Evolutionary conservation across 2,888 invertebrate genomes (phyloP), one percentile per base, ranked within the genome.

Genomic region (Agrotis exclamationis): DNA sequence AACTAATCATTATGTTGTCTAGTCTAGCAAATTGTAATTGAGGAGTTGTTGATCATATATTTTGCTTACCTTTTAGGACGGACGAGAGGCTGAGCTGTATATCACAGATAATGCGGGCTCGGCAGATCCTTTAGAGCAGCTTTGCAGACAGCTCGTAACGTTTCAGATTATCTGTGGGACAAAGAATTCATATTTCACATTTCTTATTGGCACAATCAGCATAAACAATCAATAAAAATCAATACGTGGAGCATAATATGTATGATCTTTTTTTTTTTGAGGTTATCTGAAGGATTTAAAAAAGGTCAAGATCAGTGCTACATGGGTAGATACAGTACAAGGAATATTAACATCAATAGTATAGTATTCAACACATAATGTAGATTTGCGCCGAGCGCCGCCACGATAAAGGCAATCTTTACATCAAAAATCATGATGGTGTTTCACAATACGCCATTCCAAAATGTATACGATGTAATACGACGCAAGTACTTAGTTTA

Each of bases 1-100:
- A 56, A 56, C 16, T 45, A 47, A 47, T 65, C 20, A 65, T 45
- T 39, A 64, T 22, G 28, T 47, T 60, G 56, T 59, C 66, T 45
- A 47, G 56, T 59, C 66, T 45, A 47, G 39, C 20, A 66, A 62
- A 58, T 45, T 45, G 28, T 65, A 50, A 33, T 11, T 68, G 53
- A 45, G 28, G 53, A 47, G 16, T 47, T 54, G 20, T 28, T 48
- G 50, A 56, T 14, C 22, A 47, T 24, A 60, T 20, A 60, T 24
- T 72, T 62, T 50, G 44, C 83, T 78, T 86, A 96, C 96, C 96
- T 96, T 96, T 92, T 95, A 96, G 96, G 96, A 96, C 96, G 96
- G 96, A 96, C 96, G 93, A 95, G 94, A 95, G 96, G 96, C 96
- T 95, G 96, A 96, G 96, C 96, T 96, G 96, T 96, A 95, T 96